Evolutionary conservation across 2,797 vertebrate species (phyloP).

Genomic region (Chaetodon trifasciatus): DNA sequence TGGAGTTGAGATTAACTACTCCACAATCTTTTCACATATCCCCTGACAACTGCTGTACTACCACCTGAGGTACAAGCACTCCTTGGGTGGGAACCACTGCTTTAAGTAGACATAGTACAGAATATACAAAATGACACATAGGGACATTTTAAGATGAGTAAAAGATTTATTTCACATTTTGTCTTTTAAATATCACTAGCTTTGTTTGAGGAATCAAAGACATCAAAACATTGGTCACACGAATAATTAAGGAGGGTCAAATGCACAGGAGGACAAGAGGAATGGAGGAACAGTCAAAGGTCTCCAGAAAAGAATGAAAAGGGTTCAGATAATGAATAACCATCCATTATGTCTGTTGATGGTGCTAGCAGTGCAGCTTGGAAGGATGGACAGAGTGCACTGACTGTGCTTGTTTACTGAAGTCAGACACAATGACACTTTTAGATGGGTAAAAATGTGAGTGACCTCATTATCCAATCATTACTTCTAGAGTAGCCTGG

Average conservation of each 20-base stretch:
- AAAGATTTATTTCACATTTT: conserved; percentile 83
- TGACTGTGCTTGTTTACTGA: conserved; percentile 31
- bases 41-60: background rate
- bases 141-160: conserved; percentile 46
- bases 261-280: conserved; percentile 32
- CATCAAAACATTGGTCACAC: conserved; percentile 72
- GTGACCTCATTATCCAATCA: background rate
- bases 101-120: background rate
- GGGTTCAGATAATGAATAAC: background rate
- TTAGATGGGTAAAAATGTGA: background rate
- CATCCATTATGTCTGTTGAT: conserved; percentile 8
- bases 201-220: conserved; percentile 73
- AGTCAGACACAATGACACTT: conserved; percentile 18
- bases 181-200: conserved; percentile 75
- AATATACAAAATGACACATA: conserved; percentile 22
- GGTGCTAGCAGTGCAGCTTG: background rate
- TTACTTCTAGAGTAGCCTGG: background rate
- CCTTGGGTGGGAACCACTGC: background rate
- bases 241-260: conserved; percentile 44
- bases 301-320: conserved; percentile 14
- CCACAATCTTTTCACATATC: background rate
- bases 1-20: background rate
- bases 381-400: conserved; percentile 1
- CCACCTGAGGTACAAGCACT: background rate
- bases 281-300: conserved; percentile 5